Base-by-base conservation (phyloP, 2,888 invertebrate genomes). In the Autographa gamma region DNA sequence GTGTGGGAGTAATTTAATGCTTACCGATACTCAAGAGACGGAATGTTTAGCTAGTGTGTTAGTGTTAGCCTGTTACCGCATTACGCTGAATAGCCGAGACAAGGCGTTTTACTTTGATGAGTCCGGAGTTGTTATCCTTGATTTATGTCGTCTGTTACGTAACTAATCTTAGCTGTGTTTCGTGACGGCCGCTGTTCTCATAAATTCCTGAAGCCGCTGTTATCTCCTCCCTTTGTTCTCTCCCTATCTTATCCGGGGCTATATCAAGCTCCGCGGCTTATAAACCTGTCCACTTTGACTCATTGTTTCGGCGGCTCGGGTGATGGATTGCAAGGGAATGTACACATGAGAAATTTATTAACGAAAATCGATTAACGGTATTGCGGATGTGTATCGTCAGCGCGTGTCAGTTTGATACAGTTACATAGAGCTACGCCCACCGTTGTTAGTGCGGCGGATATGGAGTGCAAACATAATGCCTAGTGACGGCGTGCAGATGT, bases 391-490 rank as follows among this genome's bases (percentile, higher is more conserved):
- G 18, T 62, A 67, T 63, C 58, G 71, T 71, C 52, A 66, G 68
- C 71, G 70, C 63, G 69, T 66, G 77, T 73, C 67, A 75, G 63
- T 77, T 76, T 80, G 80, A 79, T 77, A 80, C 76, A 83, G 79
- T 69, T 69, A 76, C 71, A 77, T 78, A 81, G 81, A 85, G 74
- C 70, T 79, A 89, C 92, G 91, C 90, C 91, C 90, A 89, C 88
- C 72, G 83, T 73, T 82, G 81, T 80, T 66, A 66, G 69, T 79
- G 79, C 76, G 81, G 73, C 84, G 86, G 85, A 86, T 86, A 88
- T 85, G 86, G 87, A 84, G 84, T 85, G 81, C 81, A 80, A 81
- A 82, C 85, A 72, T 70, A 86, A 86, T 86, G 85, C 82, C 65
- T 72, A 77, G 79, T 70, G 78, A 80, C 76, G 77, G 81, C 83